Percentiles rank a stretch among this genome's conserved stretches.
These are phyloP conservation scores for Philonicus albiceps DNA, from an alignment of 2,888 invertebrate species.

Conservation along the genomic window DNA sequence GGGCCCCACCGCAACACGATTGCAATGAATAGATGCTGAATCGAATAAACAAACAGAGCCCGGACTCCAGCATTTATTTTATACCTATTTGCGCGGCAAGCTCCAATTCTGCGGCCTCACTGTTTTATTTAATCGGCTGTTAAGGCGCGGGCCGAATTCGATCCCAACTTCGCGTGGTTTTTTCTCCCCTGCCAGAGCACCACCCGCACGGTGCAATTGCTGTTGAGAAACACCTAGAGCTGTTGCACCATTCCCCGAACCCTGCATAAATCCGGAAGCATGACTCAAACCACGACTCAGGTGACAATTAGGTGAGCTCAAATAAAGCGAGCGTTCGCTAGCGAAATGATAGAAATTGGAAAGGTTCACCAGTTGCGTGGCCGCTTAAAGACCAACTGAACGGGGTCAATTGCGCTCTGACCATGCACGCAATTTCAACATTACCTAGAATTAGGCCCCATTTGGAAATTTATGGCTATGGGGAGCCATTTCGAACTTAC, in stretches of 20 bases:
- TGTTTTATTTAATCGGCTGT: background rate
- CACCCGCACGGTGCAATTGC: background rate
- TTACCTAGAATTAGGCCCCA: background rate
- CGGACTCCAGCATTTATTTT: background rate
- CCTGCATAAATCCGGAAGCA: background rate
- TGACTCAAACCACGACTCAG: background rate
- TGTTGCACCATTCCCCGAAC: background rate
- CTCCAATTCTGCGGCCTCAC: background rate
- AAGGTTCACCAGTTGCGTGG: background rate
- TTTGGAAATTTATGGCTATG: background rate
- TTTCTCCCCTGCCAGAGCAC: background rate
- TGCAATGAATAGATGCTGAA: background rate
- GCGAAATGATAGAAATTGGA: background rate
- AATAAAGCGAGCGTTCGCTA: background rate
- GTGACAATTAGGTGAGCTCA: background rate
- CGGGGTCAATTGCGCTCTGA: background rate
- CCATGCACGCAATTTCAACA: slow-evolving; percentile 2
- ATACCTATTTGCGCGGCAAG: background rate
- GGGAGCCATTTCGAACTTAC: background rate
- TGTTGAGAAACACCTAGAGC: background rate
- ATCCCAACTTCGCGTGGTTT: background rate
- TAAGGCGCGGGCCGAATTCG: background rate
- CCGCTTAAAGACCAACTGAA: background rate
- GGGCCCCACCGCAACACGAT: background rate
- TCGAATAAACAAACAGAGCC: background rate